Evolutionary conservation across 1,140 invertebrate genomes (phyloP), one percentile per base, ranked within the genome.

Genomic region (Brachionus calyciflorus): DNA sequence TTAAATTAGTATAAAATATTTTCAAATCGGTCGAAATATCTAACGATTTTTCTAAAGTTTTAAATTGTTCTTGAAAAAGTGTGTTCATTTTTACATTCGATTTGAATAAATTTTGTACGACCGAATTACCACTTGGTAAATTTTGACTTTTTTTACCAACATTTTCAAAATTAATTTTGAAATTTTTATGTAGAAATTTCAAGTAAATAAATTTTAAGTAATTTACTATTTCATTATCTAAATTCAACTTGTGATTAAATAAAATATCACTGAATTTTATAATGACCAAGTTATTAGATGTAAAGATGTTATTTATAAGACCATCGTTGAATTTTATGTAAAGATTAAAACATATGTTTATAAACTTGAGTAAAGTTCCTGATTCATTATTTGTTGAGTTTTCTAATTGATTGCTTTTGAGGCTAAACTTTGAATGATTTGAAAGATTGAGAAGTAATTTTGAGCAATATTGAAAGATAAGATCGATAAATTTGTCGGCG

Each of bases 161-260:
- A 24, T 65, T 65, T 65, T 65, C 60, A 65, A 65, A 65, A 46
- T 65, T 65, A 24, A 24, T 44, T 65, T 65, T 65, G 44, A 44
- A 65, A 41, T 44, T 19, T 65, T 65, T 65, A 19, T 65, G 60
- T 26, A 65, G 28, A 65, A 65, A 65, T 65, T 65, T 65, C 44
- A 65, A 65, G 30, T 65, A 65, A 65, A 44, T 44, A 44, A 65
- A 65, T 37, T 65, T 65, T 9, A 60, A 60, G 41, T 65, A 65
- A 65, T 19, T 41, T 41, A n/a, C n/a, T 19, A 60, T 19, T 5
- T 37, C 37, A 19, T 33, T 37, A 37, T 60, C 55, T 17, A 28
- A 28, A 9, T 21, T 60, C 3, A 33, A 12, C 37, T n/a, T n/a
- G n/a, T 60, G 55, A 60, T 60, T 60, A 30, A 60, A 60, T 19